Conservation (phyloP, 2,797 vertebrate species). For the Myiotriccus ornatus region DNA sequence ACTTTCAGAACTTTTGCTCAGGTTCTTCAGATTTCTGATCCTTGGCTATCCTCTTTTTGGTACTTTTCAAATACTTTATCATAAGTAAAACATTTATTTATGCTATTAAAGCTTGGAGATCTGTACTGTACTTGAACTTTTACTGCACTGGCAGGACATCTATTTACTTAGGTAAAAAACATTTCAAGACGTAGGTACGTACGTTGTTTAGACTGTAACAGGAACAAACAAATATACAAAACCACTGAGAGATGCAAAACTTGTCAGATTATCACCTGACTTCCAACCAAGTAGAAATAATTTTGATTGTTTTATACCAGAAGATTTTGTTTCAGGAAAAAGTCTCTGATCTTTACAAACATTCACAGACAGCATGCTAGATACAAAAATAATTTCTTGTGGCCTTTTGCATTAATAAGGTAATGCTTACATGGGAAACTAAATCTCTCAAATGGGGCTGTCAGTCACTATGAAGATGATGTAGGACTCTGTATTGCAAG, state of each 20-base stretch:
- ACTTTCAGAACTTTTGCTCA: neutral
- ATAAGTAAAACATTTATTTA: neutral
- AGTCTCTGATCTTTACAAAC: neutral
- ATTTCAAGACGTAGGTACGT: neutral
- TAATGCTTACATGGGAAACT: fast-evolving
- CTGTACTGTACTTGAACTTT: fast-evolving
- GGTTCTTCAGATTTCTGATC: neutral
- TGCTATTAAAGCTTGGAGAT: neutral
- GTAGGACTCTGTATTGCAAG: neutral
- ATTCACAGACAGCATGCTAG: neutral
- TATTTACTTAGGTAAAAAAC: neutral
- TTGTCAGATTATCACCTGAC: neutral
- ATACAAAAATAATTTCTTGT: neutral
- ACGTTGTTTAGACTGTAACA: neutral
- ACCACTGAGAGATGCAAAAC: neutral
- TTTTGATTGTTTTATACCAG: neutral
- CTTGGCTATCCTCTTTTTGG: neutral
- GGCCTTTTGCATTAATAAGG: neutral
- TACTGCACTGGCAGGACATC: neutral
- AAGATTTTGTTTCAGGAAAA: neutral
- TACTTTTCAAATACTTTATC: neutral
- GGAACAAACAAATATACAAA: neutral
- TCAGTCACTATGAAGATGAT: neutral
- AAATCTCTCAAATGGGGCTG: neutral
- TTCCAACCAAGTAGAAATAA: neutral